phyloP scores from a whole-genome alignment of 2,113 vertebrate species.

The Taxidea taxus region DNA sequence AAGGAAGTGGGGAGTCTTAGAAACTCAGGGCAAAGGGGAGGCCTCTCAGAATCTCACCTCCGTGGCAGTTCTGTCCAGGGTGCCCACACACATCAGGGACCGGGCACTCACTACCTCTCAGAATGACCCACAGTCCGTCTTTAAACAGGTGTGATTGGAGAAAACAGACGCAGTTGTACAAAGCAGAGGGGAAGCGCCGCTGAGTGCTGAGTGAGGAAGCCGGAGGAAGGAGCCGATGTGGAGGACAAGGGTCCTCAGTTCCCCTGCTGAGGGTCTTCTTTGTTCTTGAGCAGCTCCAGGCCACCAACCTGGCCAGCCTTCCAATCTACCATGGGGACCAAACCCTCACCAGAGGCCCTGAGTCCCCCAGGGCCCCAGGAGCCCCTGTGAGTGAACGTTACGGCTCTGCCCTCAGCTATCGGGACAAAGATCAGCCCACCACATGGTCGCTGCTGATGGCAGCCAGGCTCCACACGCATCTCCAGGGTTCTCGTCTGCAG shows the following conservation, averaged over 20 bases:
- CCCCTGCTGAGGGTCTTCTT: not conserved
- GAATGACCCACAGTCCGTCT: not conserved
- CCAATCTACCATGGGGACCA: not conserved
- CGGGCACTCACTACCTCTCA: not conserved
- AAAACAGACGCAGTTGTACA: not conserved
- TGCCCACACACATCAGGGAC: not conserved
- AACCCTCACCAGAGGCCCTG: not conserved
- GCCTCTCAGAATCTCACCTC: not conserved
- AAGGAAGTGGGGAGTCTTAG: not conserved
- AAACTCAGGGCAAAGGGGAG: not conserved
- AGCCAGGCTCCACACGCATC: not conserved
- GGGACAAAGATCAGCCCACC: not conserved
- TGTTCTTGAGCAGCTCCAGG: not conserved
- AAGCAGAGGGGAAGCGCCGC: not conserved
- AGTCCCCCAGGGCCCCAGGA: accelerated
- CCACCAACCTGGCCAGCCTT: not conserved
- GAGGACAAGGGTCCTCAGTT: not conserved
- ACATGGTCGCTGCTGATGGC: not conserved
- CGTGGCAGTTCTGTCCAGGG: not conserved
- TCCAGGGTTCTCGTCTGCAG: not conserved
- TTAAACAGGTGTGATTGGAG: not conserved
- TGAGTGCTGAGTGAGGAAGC: not conserved
- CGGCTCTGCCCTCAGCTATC: not conserved
- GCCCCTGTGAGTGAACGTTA: not conserved
- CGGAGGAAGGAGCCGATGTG: not conserved